Evolutionary conservation across 2,888 invertebrate genomes (phyloP), one percentile per base, ranked within the genome.

Genomic region (Poecilus cupreus): DNA sequence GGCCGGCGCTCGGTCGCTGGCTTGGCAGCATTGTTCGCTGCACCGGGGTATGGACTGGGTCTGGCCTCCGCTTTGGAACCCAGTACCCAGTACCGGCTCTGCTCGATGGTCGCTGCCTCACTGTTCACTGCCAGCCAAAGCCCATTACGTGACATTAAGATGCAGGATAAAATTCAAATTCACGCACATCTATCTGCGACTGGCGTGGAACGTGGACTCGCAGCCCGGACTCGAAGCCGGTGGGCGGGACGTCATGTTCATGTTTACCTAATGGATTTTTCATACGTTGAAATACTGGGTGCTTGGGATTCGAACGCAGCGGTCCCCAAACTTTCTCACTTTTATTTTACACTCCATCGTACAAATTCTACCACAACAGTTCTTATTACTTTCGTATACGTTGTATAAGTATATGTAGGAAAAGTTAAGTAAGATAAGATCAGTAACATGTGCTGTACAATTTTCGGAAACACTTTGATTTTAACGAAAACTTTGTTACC

Each of bases 81-180:
- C 26, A 26, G 26, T 5, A n/a, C n/a, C n/a, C n/a, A n/a, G 26
- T 5, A 32, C 32, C 32, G 32, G 32, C 32, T 32, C 18, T 32
- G 4, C 20, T 18, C 26, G 37, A 16, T 37, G n/a, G 22, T 16
- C 0, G 70, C 39, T 20, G 18, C 39, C 10, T 16, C 6, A 57
- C 10, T n/a, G 6, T 5, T 6, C 18, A 39, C 26, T 24, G 72
- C 72, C 6, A 8, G 46, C 72, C 43, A 54, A 22, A 26, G 20
- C 49, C 76, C 76, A 76, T 76, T 76, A 76, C 76, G 46, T 57
- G 57, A 54, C 76, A 76, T 76, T 76, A 76, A 76, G 76, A 76
- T 76, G 76, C 76, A 11, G 76, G 76, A 76, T 76, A 76, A 76
- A 54, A 76, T 76, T 76, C 76, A 76, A 76, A 76, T 76, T 57